phyloP scores from a whole-genome alignment of 2,797 vertebrate genomes.

The Scyliorhinus canicula region DNA sequence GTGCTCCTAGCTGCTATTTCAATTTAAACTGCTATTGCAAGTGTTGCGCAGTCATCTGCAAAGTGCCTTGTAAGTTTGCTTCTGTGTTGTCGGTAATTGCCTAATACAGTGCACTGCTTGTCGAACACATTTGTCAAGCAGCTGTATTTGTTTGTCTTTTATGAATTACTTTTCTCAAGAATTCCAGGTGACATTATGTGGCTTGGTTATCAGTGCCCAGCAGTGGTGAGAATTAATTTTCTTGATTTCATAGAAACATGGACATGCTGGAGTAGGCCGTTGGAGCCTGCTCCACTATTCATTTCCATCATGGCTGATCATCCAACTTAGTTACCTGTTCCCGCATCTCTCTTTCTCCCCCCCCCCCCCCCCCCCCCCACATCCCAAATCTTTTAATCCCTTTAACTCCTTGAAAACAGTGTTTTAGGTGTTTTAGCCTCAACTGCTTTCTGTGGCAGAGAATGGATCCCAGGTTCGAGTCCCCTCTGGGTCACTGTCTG shows the following conservation, averaged over 20 bases:
- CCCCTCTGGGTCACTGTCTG: no score
- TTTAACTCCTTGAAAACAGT: no score
- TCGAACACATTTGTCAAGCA: background rate
- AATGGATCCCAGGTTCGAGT: no score
- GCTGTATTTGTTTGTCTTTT: background rate
- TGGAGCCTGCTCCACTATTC: background rate
- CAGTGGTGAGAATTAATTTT: background rate
- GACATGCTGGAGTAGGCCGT: background rate
- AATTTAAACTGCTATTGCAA: background rate
- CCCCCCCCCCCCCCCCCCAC: no score
- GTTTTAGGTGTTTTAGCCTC: no score
- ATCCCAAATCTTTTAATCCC: no score
- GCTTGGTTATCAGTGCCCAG: background rate
- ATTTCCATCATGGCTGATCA: no score
- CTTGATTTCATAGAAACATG: background rate
- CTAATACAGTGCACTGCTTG: background rate
- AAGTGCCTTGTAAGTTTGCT: slow-evolving; percentile 23
- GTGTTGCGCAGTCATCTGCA: background rate
- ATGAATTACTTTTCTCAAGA: background rate
- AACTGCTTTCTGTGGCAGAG: no score
- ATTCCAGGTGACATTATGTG: background rate
- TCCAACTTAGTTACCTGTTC: no score
- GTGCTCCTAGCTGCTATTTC: background rate
- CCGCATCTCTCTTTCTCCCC: no score
- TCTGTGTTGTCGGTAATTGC: background rate